Base-by-base conservation (phyloP, 2,797 vertebrate genomes). In the Liparis tanakae region DNA sequence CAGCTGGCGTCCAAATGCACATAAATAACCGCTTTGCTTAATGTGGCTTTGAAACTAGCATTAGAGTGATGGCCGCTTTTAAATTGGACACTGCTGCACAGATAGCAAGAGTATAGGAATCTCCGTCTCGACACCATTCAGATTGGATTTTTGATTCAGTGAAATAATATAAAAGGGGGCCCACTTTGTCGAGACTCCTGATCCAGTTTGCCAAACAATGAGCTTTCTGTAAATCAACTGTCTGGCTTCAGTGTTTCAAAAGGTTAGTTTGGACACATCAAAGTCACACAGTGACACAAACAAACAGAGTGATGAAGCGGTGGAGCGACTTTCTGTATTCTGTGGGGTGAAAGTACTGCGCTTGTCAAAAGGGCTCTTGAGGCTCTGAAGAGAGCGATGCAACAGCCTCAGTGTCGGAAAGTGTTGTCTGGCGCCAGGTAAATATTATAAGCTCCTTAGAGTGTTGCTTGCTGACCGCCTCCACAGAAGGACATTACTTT, bases 1-100 rank as follows among this genome's bases (percentile, higher is more conserved):
- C 68, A 58, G 48, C 74, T 70, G 78, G 57, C 18, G 64, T 72
- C 56, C 63, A 79, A 67, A 83, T 67, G 70, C 56, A 14, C 54
- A 70, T 67, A 78, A 84, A 80, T 80, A 74, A 77, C 57, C 48
- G 51, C 20, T 59, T 51, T 33, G 10, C 51, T 51, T 44, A 66
- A 67, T 69, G 65, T 50, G 33, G 55, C 70, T 69, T 74, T 63
- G 67, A 78, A 56, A 58, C 50, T 34, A 44, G 39, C 7, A 46
- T 67, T 66, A n/a, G 61, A 72, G 15, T 39, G 67, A 82, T 48
- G 56, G 4, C 56, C 13, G 9, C 20, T 41, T 51, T 54, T 60
- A 56, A 60, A 57, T 9, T 61, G 22, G 33, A 51, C 59, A 14
- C 10, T n/a, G 30, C 30, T 41, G 57, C 36, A 48, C 37, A 25